Conservation (phyloP, 2,797 vertebrate genomes). For the Catharus ustulatus region DNA sequence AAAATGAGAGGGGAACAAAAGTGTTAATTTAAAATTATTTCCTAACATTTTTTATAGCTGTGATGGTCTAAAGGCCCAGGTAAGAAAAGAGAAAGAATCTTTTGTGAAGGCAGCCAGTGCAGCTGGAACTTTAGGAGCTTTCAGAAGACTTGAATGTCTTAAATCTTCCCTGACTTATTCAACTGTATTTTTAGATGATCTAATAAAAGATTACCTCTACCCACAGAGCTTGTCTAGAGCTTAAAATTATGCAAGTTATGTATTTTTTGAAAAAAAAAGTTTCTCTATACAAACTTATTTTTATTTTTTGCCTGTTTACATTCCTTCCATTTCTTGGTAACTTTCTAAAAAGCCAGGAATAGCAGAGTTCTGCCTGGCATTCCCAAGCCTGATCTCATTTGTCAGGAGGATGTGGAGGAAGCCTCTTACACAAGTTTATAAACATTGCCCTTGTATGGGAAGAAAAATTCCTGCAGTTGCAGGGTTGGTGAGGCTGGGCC, state of each 20-base stretch:
- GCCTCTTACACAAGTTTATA: not conserved
- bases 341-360: constrained; percentile 7
- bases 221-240: constrained; percentile 46
- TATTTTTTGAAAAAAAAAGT: not conserved
- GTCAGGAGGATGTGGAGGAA: constrained; percentile 1
- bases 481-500: not conserved
- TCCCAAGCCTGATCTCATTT: not conserved
- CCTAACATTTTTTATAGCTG: not conserved
- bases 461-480: not conserved
- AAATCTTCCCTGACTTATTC: constrained; percentile 24
- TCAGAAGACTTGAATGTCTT: not conserved
- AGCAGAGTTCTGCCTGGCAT: not conserved
- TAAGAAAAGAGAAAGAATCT: not conserved
- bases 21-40: not conserved
- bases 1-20: not conserved
- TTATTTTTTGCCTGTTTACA: constrained; percentile 28
- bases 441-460: not conserved
- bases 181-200: constrained; percentile 41
- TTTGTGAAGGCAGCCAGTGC: not conserved
- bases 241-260: constrained; percentile 43
- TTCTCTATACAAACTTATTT: not conserved
- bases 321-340: constrained; percentile 7
- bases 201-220: constrained; percentile 57
- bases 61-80: not conserved
- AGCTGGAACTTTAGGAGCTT: not conserved